Conservation (phyloP, 2,888 invertebrate genomes). For the Caprella mutica region DNA sequence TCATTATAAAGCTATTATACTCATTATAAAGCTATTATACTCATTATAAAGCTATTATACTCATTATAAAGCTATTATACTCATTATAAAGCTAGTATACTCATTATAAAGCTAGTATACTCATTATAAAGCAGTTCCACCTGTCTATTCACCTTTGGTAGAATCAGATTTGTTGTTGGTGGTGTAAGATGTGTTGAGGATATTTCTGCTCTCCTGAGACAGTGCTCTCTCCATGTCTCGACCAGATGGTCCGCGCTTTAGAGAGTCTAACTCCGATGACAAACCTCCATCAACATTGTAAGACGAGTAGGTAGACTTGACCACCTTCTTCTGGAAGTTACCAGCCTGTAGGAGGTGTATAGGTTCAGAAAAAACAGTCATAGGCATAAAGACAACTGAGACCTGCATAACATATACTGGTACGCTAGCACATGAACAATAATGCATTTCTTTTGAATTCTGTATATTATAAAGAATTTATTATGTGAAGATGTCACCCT, state of each 20-base stretch:
- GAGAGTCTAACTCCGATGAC: constrained; percentile 10
- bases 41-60: no score
- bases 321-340: constrained; percentile 33
- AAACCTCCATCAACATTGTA: constrained; percentile 16
- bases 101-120: no score
- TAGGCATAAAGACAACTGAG: no score
- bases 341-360: constrained; percentile 13
- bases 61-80: no score
- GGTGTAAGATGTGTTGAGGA: constrained; percentile 1
- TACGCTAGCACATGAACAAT: neutral
- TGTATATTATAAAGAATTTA: no score
- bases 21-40: no score
- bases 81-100: no score
- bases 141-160: constrained; percentile 31
- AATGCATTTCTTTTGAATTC: neutral
- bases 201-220: constrained; percentile 1
- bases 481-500: no score
- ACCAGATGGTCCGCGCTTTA: constrained; percentile 6
- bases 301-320: constrained; percentile 32
- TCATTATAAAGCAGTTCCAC: no score
- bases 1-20: no score
- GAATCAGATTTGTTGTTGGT: neutral
- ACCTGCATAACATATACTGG: no score
- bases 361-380: neutral
- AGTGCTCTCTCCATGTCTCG: constrained; percentile 8